Base-by-base conservation (phyloP, 2,797 vertebrate genomes). In the Hylomyscus alleni region DNA sequence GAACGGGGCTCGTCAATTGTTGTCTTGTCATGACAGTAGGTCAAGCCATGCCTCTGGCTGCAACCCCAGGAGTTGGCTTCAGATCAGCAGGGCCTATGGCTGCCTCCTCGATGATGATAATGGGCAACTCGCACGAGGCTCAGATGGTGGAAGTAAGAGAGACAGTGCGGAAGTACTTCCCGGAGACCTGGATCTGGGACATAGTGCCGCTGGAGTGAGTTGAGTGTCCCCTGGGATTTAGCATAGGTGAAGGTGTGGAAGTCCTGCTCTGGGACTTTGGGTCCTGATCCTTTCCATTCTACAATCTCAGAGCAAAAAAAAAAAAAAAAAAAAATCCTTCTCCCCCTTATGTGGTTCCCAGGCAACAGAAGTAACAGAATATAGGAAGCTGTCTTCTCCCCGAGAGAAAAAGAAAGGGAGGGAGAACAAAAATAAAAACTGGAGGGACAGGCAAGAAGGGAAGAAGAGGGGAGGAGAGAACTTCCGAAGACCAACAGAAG, bases 111-210 rank as follows among this genome's bases (percentile, higher is more conserved):
- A 26, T 26, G 6, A n/a, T 34, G 31, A 14, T 34, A 34, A 17
- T n/a, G 65, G 17, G 15, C 3, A 0, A 34, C 6, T 8, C 34
- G 3, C 44, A 7, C 6, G 0, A 1, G 0, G 0, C 0, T 24
- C 31, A 8, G 11, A 6, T 19, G 2, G 0, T 1, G 8, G 40
- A 58, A 76, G 73, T 65, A 26, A 87, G 67, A 76, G 98, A 98
- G 94, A 98, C 95, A 3, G 34, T 98, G 29, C 94, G 98, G 76
- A 98, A 90, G 50, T 98, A 98, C 62, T 99, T 99, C 96, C 98
- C 98, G 24, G 99, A 99, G 97, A 98, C 98, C 10, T 99, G 98
- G 98, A 98, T 99, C 94, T 99, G 98, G 98, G 97, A 96, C 93
- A 80, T 98, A 93, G 92, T 98, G 56, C 20, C 72, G 19, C 3